Base-by-base conservation (phyloP, 2,888 invertebrate genomes). In the Leptinotarsa peninsularis region DNA sequence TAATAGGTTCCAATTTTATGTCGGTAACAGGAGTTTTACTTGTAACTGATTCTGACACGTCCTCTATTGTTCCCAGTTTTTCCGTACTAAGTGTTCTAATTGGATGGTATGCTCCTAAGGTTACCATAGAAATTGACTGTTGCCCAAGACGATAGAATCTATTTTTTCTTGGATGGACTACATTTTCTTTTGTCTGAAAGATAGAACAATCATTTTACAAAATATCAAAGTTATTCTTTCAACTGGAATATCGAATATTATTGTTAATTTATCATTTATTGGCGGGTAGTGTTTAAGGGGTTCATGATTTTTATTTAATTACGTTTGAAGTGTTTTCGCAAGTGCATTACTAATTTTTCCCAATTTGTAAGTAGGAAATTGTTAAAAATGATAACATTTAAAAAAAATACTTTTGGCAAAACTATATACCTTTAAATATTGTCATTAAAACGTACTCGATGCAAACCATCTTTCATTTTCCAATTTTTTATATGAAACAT, bases 21-120 rank as follows among this genome's bases (percentile, higher is more conserved):
- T 85, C 90, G 87, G 84, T 88, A 88, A 70, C 90, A 78, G 84
- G 81, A 68, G 72, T 86, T 88, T 67, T 90, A 87, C 2, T 88
- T 88, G 75, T 49, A 66, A 67, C 67, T 5, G 52, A 15, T 66
- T 74, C 77, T 66, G 27, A 18, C 23, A 67, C 71, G 67, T 76
- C 77, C 14, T 71, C 67, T 49, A 76, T 75, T 5, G 74, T 75
- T 4, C 73, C 27, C 14, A 76, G 50, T 63, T 76, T 80, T 27
- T 79, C 78, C 5, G 73, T 74, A 60, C 76, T 82, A 49, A 33
- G 23, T 18, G 73, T 70, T 71, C 78, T 71, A 18, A 74, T 77
- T 2, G 77, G 66, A 33, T 73, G 77, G 10, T 73, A 75, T 4
- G 67, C 58, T 21, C 74, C 79, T 49, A 84, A 63, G 2, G 80